Conservation (phyloP, 2,797 vertebrate species). For the Aldrovandia affinis region DNA sequence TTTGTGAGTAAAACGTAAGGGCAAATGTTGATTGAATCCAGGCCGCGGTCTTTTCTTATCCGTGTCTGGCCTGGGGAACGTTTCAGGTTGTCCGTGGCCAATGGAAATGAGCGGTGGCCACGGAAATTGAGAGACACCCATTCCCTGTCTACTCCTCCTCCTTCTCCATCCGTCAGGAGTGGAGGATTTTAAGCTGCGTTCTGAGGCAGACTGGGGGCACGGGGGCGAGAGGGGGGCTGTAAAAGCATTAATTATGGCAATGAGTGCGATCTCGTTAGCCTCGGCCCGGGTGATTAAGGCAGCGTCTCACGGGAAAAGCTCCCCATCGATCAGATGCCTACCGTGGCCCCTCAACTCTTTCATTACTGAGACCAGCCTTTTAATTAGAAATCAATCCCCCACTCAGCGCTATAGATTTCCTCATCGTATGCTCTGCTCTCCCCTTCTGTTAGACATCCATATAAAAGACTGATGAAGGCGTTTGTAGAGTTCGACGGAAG, state of each 20-base stretch:
- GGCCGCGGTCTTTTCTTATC: neutral
- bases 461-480: slow-evolving; percentile 52
- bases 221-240: slow-evolving; percentile 34
- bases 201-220: slow-evolving; percentile 23
- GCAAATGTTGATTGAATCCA: neutral
- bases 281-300: slow-evolving; percentile 63
- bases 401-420: slow-evolving; percentile 40
- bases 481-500: slow-evolving; percentile 54
- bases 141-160: neutral
- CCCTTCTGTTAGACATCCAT: slow-evolving; percentile 45
- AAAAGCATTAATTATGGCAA: slow-evolving; percentile 55
- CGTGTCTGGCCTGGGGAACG: neutral
- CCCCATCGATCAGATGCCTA: slow-evolving; percentile 65
- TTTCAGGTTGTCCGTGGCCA: neutral
- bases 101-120: neutral
- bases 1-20: neutral
- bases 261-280: slow-evolving; percentile 55
- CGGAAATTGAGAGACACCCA: neutral
- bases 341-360: slow-evolving; percentile 62
- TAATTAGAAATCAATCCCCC: slow-evolving; percentile 72
- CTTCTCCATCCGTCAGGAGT: neutral
- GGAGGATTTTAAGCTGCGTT: slow-evolving; percentile 27
- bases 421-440: slow-evolving; percentile 41
- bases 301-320: slow-evolving; percentile 57
- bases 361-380: slow-evolving; percentile 64